Evolutionary conservation across 2,888 invertebrate genomes (phyloP), one percentile per base, ranked within the genome.

Genomic region (Sthenelais limicola): DNA sequence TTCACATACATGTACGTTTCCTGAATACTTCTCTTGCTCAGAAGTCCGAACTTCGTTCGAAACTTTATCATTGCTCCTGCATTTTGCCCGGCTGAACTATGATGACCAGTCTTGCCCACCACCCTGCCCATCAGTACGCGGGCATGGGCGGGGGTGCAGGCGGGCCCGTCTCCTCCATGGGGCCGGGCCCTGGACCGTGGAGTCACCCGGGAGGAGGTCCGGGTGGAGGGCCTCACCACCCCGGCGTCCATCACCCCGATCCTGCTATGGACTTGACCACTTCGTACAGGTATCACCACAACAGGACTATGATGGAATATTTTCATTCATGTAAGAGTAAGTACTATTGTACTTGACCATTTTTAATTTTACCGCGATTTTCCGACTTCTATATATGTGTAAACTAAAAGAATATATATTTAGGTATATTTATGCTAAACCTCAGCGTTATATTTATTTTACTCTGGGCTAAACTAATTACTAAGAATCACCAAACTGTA

Each of bases 251-350:
- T 26, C 51, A 51, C 21, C 15, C 68, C 30, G 49, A 49, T 43
- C 56, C 52, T 9, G 33, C 70, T 32, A 71, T 71, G 71, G 71
- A 71, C 49, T 62, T 71, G 1, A 58, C 58, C 48, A 58, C 71
- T 15, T 48, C 71, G 30, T 71, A 71, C 62, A 47, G 71, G 2
- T 58, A 58, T 24, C 38, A 71, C 43, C 68, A 68, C 26, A 33
- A 49, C 52, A 43, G 58, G 49, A 30, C 58, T 30, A 71, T 71
- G 71, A 43, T 71, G 56, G 71, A 71, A 9, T 71, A 71, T 62
- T 71, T 62, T 28, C 71, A 71, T 33, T 58, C 56, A 24, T 71
- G 71, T 58, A 71, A 71, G 49, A 71, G 71, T 71, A 71, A 71
- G 71, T 71, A 62, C 38, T 43, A 12, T n/a, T n/a, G n/a, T n/a